These are phyloP conservation scores for Drosophila phalerata DNA, from an alignment of 2,888 invertebrate genomes.

Conservation along the genomic window DNA sequence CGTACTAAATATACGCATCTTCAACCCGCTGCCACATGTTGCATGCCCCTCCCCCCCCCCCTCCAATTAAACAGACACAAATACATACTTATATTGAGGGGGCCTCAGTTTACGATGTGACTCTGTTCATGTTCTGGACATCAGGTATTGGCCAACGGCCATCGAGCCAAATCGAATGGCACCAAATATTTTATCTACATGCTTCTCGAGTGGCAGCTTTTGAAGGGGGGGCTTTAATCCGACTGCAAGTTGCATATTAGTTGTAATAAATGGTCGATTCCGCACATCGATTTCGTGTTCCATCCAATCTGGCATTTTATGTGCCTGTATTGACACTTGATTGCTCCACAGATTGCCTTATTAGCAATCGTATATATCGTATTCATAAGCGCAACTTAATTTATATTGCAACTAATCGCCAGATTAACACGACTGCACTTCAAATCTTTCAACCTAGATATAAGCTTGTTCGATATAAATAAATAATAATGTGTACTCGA, in stretches of 20 bases:
- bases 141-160: slow-evolving; percentile 22
- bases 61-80: background rate
- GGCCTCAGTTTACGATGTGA: slow-evolving; percentile 69
- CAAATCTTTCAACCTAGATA: slow-evolving; percentile 23
- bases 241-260: slow-evolving; percentile 65
- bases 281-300: slow-evolving; percentile 45
- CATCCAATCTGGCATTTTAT: slow-evolving; percentile 61
- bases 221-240: slow-evolving; percentile 59
- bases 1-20: slow-evolving; percentile 49
- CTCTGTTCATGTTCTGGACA: slow-evolving; percentile 74
- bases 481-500: background rate
- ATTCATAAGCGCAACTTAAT: background rate
- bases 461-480: background rate
- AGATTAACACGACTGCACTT: slow-evolving; percentile 35
- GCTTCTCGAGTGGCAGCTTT: slow-evolving; percentile 39
- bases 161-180: slow-evolving; percentile 60
- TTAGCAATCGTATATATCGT: slow-evolving; percentile 49
- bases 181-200: slow-evolving; percentile 74
- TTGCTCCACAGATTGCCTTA: slow-evolving; percentile 72
- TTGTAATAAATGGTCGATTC: slow-evolving; percentile 66
- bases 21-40: slow-evolving; percentile 4
- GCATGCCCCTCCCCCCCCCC: background rate
- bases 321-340: slow-evolving; percentile 76
- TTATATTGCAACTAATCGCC: slow-evolving; percentile 34
- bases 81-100: too few relatives aligned